phyloP scores from a whole-genome alignment of 2,113 vertebrate species.

The rabbit (Oryctolagus cuniculus) region DNA sequence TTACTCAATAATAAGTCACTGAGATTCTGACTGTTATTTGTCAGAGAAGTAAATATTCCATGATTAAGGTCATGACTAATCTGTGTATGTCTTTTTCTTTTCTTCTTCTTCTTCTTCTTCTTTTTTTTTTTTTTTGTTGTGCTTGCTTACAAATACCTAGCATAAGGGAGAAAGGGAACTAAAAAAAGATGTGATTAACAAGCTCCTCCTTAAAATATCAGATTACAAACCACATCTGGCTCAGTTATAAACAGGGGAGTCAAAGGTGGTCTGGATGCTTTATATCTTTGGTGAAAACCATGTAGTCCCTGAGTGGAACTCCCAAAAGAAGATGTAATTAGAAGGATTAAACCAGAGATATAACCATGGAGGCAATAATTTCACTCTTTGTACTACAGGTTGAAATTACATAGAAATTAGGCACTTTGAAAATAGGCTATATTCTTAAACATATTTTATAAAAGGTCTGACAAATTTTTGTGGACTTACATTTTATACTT shows the following conservation, averaged over 20 bases:
- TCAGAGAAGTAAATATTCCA: not conserved
- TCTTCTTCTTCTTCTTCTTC: too few species aligned
- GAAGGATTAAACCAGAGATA: slow-evolving; percentile 36
- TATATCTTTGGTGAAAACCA: not conserved
- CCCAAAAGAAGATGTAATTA: slow-evolving; percentile 59
- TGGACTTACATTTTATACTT: not conserved
- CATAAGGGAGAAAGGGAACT: not conserved
- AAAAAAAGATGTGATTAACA: slow-evolving; percentile 71
- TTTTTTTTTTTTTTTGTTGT: not conserved
- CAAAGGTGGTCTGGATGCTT: not conserved
- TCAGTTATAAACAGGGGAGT: slow-evolving; percentile 28
- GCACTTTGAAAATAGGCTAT: slow-evolving; percentile 67
- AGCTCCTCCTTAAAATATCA: slow-evolving; percentile 55
- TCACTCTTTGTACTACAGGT: not conserved
- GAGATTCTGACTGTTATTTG: not conserved
- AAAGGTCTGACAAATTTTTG: slow-evolving; percentile 13
- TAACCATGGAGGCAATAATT: not conserved
- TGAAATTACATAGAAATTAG: slow-evolving; percentile 76
- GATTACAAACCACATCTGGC: slow-evolving; percentile 57
- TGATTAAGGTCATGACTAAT: not conserved
- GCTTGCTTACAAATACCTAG: slow-evolving; percentile 42
- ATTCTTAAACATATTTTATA: slow-evolving; percentile 34
- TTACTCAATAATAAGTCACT: not conserved
- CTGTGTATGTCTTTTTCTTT: not conserved
- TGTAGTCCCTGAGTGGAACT: slow-evolving; percentile 58